Base-by-base conservation (phyloP, 2,888 invertebrate genomes). In the Drosophila paranaensis region DNA sequence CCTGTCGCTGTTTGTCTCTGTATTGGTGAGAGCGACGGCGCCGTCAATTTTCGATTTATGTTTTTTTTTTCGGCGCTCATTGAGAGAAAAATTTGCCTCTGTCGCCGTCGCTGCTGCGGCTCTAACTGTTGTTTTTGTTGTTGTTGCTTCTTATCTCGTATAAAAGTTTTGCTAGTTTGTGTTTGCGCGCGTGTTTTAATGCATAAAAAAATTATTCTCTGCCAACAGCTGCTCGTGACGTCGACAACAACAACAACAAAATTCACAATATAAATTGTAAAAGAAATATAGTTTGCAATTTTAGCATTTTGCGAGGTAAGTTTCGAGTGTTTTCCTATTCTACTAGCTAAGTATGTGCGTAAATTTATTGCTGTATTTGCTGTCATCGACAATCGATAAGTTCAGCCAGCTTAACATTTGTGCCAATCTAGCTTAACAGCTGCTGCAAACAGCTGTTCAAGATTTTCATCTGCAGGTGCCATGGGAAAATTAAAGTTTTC, bases 11-110 rank as follows among this genome's bases (percentile, higher is more conserved):
- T 33, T 37, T 71, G 25, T 63, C 43, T 30, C n/a, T 45, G 60
- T 55, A 58, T 66, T 58, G 6, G 69, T 67, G 65, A 71, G 61
- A 74, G 61, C 16, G 60, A 60, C 61, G 74, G 76, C 84, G 81
- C 82, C 80, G 73, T 76, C 64, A 25, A 76, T 83, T 45, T 83
- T 84, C 76, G 71, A 82, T 84, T 82, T 80, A 61, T 65, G 20
- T 56, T 43, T 55, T 55, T 42, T 33, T 55, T 53, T 53, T 25
- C 14, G 25, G 54, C 55, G 58, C 60, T 68, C 73, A 79, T 73
- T 78, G 76, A 69, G 70, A 73, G 77, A 65, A 70, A 48, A 64
- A 64, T 54, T 68, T 51, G 50, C 33, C 48, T 46, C 50, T 39
- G 33, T 6, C 35, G 37, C 25, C 3, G 39, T 6, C 37, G 37